Conservation (phyloP, 2,113 vertebrate genomes). For the Toxotes chatareus region DNA sequence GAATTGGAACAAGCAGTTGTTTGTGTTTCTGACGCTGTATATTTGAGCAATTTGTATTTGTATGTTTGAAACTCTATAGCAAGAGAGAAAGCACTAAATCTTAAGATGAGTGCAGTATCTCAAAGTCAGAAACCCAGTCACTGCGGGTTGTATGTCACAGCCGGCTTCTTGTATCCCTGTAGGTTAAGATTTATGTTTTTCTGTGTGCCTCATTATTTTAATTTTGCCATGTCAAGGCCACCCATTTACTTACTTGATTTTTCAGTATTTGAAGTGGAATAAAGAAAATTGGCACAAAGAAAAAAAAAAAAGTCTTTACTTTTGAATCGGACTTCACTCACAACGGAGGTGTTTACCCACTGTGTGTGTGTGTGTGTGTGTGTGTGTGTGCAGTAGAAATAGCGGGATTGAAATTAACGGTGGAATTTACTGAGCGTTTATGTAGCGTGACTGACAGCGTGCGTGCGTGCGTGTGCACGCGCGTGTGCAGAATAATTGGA, state of each 20-base stretch:
- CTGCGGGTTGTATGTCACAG: constrained; percentile 37
- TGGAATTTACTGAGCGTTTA: constrained; percentile 83
- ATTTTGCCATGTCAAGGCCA: constrained; percentile 13
- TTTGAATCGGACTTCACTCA: constrained; percentile 34
- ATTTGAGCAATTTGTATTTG: constrained; percentile 1
- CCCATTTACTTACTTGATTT: constrained; percentile 38
- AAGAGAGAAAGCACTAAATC: not conserved
- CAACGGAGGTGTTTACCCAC: constrained; percentile 32
- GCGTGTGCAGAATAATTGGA: constrained; percentile 82
- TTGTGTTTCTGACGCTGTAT: constrained; percentile 9
- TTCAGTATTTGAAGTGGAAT: constrained; percentile 45
- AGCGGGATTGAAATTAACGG: constrained; percentile 78
- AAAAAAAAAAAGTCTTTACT: constrained; percentile 21
- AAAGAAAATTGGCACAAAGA: constrained; percentile 18
- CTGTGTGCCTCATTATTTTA: constrained; percentile 16
- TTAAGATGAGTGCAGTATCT: constrained; percentile 10
- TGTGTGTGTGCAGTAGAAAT: constrained; percentile 49
- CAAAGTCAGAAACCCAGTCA: not conserved
- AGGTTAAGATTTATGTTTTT: constrained; percentile 32
- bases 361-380: constrained; percentile 9
- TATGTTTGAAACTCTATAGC: constrained; percentile 8
- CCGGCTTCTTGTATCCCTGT: not conserved
- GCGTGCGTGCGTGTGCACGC: constrained; percentile 39
- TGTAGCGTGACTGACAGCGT: constrained; percentile 83
- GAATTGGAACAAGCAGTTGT: not conserved